phyloP scores from a whole-genome alignment of 2,797 vertebrate species.

The Sphenopsis melanotis region DNA sequence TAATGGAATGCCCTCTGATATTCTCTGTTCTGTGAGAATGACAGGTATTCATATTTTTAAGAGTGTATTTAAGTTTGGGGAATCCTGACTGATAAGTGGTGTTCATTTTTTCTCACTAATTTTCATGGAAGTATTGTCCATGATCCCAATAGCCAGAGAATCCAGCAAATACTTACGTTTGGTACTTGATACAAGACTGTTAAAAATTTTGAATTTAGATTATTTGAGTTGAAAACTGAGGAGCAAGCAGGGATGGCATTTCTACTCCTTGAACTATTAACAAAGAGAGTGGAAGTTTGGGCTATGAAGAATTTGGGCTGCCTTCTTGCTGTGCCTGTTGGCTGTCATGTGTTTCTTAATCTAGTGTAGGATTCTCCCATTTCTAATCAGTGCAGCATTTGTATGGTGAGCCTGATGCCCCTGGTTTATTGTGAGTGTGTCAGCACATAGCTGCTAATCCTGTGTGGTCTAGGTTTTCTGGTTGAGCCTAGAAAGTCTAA shows the following conservation, averaged over 20 bases:
- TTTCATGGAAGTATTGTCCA: not conserved
- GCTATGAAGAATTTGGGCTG: not conserved
- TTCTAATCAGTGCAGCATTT: not conserved
- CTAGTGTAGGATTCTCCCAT: not conserved
- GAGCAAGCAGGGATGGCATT: not conserved
- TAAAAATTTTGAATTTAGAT: not conserved
- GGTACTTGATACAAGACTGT: not conserved
- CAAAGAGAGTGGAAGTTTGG: not conserved
- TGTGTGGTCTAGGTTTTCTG: not conserved
- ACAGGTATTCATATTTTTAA: not conserved
- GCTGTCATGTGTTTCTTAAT: not conserved
- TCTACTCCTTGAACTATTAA: not conserved
- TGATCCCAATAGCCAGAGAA: too few relatives aligned
- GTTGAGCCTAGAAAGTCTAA: not conserved
- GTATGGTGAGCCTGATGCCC: accelerated
- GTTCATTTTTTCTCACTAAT: not conserved
- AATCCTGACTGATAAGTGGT: not conserved
- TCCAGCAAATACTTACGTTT: not conserved
- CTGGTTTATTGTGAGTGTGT: not conserved
- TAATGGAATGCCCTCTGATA: not conserved
- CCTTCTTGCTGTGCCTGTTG: not conserved
- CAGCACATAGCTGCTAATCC: not conserved
- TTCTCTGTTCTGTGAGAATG: not conserved
- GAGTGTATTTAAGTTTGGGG: not conserved
- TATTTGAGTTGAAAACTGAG: not conserved